phyloP scores from a whole-genome alignment of 1,140 invertebrate genomes.

The Sminthurinus signatus region DNA sequence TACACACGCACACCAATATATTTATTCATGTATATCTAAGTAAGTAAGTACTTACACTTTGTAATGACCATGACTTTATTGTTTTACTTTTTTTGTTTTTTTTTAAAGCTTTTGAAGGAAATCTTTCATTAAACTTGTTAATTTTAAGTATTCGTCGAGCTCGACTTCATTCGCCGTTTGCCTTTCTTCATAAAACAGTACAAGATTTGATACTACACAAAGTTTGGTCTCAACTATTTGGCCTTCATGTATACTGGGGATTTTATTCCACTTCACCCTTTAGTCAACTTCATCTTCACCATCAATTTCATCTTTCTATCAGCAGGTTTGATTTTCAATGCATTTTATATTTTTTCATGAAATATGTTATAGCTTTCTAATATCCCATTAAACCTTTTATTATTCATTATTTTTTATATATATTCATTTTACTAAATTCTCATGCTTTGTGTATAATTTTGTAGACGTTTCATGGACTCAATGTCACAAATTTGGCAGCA shows the following conservation, averaged over 20 bases:
- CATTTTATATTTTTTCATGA: not conserved
- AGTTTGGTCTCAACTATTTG: slow-evolving; percentile 33
- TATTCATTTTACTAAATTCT: not conserved
- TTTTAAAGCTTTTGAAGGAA: slow-evolving; percentile 23
- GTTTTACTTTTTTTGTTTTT: not conserved
- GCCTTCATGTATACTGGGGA: slow-evolving; percentile 28
- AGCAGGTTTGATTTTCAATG: not conserved
- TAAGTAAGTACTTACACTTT: too few species aligned
- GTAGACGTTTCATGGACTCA: slow-evolving; percentile 14
- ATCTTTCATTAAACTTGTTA: slow-evolving; percentile 29
- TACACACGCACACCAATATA: too few species aligned
- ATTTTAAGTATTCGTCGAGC: slow-evolving; percentile 35
- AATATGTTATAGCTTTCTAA: not conserved
- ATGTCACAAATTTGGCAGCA: slow-evolving; percentile 45
- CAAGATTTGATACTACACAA: slow-evolving; percentile 20
- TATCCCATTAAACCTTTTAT: too few species aligned
- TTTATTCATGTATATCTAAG: too few species aligned
- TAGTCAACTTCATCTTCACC: too few species aligned
- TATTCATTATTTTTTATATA: not conserved
- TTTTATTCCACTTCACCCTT: slow-evolving; percentile 10
- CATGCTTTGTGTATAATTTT: not conserved
- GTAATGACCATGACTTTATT: not conserved
- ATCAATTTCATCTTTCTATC: too few species aligned
- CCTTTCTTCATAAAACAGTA: slow-evolving; percentile 16
- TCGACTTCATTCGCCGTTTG: slow-evolving; percentile 32